These are phyloP conservation scores for Mycetomoellerius zeteki DNA, from an alignment of 1,140 invertebrate genomes.

Conservation along the genomic window DNA sequence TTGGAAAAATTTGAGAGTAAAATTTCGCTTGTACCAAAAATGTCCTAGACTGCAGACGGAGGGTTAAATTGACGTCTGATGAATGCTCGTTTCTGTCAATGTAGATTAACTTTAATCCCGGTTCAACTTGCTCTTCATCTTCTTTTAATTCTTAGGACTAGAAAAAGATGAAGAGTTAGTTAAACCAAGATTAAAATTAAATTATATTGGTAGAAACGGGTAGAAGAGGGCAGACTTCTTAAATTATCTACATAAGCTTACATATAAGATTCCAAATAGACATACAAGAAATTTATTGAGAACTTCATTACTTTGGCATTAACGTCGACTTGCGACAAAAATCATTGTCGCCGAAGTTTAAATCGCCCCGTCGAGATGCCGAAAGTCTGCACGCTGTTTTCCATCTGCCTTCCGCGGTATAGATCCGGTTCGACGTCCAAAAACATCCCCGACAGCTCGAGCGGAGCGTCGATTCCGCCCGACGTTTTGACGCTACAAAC, in stretches of 20 bases:
- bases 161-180: too few relatives aligned
- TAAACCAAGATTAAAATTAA: too few relatives aligned
- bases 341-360: background rate
- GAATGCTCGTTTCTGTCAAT: too few relatives aligned
- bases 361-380: background rate
- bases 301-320: slow-evolving; percentile 10
- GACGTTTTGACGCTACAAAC: slow-evolving; percentile 65
- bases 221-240: background rate
- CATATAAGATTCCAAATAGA: background rate
- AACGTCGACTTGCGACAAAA: background rate
- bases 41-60: too few relatives aligned
- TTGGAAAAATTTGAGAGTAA: too few relatives aligned
- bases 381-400: slow-evolving; percentile 7
- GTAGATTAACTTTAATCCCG: too few relatives aligned
- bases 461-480: slow-evolving; percentile 42
- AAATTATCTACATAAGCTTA: background rate
- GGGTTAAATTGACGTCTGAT: too few relatives aligned
- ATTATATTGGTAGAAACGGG: too few relatives aligned
- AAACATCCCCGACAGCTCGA: slow-evolving; percentile 54
- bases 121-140: too few relatives aligned
- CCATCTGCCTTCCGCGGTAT: background rate
- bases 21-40: too few relatives aligned
- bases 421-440: slow-evolving; percentile 32
- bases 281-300: background rate
- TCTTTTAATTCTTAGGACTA: too few relatives aligned